Conservation (phyloP, 2,888 invertebrate species). For the Carterocephalus palaemon region DNA sequence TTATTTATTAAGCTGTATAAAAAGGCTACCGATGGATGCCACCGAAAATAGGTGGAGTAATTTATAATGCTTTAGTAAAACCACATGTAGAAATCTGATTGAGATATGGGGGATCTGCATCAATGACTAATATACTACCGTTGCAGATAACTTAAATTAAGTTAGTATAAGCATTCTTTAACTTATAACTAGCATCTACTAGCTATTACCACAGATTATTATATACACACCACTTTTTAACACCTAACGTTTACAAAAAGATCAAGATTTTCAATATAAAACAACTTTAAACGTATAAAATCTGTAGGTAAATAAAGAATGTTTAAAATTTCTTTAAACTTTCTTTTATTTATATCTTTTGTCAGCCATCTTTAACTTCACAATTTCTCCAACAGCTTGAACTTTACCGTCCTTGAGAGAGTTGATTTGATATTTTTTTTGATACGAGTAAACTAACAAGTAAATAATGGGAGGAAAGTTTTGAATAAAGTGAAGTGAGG, state of each 20-base stretch:
- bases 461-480: no score
- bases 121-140: not conserved
- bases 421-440: no score
- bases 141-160: no score
- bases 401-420: no score
- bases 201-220: no score
- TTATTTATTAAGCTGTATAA: not conserved
- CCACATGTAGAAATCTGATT: not conserved
- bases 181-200: no score
- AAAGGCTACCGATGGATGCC: not conserved
- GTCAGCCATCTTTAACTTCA: no score
- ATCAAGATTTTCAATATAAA: not conserved
- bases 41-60: not conserved
- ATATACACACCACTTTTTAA: not conserved
- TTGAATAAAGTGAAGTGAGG: no score
- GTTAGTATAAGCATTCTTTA: not conserved
- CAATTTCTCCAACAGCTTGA: no score
- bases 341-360: no score
- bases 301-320: not conserved
- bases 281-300: not conserved
- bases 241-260: not conserved
- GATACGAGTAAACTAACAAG: no score
- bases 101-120: not conserved
- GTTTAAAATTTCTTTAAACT: not conserved
- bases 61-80: conserved; percentile 3